These are phyloP conservation scores for Digitonthophagus gazella DNA, from an alignment of 2,888 invertebrate genomes.

Conservation along the genomic window DNA sequence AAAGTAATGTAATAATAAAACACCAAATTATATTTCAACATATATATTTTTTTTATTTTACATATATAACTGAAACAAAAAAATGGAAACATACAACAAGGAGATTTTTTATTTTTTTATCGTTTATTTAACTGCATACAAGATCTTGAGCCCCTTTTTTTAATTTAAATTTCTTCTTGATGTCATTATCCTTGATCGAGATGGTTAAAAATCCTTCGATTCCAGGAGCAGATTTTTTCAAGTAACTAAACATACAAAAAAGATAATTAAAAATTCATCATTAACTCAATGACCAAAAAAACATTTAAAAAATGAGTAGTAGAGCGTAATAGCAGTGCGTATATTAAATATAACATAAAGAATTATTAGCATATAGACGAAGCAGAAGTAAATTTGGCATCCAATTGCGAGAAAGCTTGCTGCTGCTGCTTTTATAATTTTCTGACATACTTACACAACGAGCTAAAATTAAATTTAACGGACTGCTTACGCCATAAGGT, in stretches of 20 bases:
- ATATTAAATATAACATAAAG: not conserved
- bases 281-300: not conserved
- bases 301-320: not conserved
- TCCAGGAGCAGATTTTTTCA: not conserved
- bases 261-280: not conserved
- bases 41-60: not conserved
- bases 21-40: not conserved
- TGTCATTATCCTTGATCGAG: not conserved
- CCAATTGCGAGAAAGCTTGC: no score
- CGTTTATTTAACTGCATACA: not conserved
- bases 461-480: conserved; percentile 26
- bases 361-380: not conserved
- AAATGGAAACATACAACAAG: not conserved
- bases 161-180: not conserved
- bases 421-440: not conserved
- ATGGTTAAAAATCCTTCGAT: not conserved
- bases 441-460: conserved; percentile 27
- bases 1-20: no score
- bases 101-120: not conserved
- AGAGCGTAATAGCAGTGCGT: not conserved
- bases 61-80: not conserved
- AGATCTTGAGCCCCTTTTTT: not conserved
- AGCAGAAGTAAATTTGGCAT: not conserved
- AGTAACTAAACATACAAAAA: not conserved
- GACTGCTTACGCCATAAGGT: conserved; percentile 64